Conservation (phyloP, 2,888 invertebrate genomes). For the Patella depressa region DNA sequence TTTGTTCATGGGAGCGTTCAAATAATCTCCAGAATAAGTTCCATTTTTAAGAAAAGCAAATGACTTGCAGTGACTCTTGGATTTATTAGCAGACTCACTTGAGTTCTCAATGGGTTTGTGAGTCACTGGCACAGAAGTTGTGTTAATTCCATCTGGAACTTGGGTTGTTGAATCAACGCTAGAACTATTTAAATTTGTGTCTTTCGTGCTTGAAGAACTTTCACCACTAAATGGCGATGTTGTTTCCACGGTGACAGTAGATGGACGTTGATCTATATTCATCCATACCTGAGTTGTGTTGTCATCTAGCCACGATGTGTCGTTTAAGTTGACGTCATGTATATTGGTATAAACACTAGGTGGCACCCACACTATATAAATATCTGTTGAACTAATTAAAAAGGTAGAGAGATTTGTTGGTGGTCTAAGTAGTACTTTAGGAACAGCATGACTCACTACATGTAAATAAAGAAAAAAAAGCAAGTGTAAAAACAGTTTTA, state of each 20-base stretch:
- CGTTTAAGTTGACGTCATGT: conserved; percentile 26
- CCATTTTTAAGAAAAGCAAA: conserved; percentile 26
- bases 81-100: neutral
- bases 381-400: conserved; percentile 29
- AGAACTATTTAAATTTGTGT: neutral
- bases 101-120: neutral
- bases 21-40: conserved; percentile 21
- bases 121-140: neutral
- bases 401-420: conserved; percentile 45
- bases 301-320: conserved; percentile 3
- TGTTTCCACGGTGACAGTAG: neutral
- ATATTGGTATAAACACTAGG: conserved; percentile 32
- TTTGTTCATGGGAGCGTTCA: neutral
- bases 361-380: conserved; percentile 47
- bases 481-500: too few species aligned
- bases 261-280: neutral
- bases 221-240: neutral
- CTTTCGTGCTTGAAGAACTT: too few species aligned
- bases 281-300: neutral
- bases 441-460: too few species aligned
- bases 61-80: conserved; percentile 18
- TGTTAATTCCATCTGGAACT: neutral
- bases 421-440: conserved; percentile 22
- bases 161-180: neutral
- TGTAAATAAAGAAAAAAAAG: too few species aligned